These are phyloP conservation scores for Drosophila nr. perissopoda DNA, from an alignment of 2,888 invertebrate genomes.

Conservation along the genomic window DNA sequence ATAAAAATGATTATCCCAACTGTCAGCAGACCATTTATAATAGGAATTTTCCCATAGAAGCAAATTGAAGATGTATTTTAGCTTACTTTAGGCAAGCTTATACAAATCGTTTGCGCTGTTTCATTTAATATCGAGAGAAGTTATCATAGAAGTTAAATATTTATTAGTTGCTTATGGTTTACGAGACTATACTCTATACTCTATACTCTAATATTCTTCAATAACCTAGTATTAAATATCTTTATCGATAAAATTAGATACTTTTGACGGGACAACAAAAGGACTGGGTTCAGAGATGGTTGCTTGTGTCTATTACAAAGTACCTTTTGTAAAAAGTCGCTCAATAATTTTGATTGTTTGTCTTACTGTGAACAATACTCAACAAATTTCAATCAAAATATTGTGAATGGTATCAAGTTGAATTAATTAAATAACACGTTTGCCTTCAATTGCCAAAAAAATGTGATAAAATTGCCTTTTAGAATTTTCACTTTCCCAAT, in stretches of 20 bases:
- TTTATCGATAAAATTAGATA: neutral
- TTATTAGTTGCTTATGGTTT: neutral
- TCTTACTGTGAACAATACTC: neutral
- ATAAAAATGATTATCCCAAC: neutral
- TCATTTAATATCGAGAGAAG: no score
- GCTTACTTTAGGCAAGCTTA: neutral
- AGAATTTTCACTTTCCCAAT: neutral
- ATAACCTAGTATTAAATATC: no score
- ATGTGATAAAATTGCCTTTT: neutral
- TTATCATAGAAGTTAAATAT: neutral
- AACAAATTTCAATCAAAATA: neutral
- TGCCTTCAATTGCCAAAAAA: neutral
- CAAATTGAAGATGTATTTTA: neutral
- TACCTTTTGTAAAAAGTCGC: neutral
- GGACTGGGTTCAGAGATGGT: neutral
- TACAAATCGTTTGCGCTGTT: neutral
- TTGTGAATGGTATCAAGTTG: neutral
- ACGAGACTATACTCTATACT: neutral
- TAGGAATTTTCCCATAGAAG: neutral
- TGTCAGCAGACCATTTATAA: neutral
- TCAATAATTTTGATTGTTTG: neutral
- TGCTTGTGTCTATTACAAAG: neutral
- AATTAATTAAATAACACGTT: neutral
- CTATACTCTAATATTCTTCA: neutral
- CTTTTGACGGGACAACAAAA: neutral